These are phyloP conservation scores for Choristoneura fumiferana DNA, from an alignment of 1,140 invertebrate genomes.

Conservation along the genomic window DNA sequence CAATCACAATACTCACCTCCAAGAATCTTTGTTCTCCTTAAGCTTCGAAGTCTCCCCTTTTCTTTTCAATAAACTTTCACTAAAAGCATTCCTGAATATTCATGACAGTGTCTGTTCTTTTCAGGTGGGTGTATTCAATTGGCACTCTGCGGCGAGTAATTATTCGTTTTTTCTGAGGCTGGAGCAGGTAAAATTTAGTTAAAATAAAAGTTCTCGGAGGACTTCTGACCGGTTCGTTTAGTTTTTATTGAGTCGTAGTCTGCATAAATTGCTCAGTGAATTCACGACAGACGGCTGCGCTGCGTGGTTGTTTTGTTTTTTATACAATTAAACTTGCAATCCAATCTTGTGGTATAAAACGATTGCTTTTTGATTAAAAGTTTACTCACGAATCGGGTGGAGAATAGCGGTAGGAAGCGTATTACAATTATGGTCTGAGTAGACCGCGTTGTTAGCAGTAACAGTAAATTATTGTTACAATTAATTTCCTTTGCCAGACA, in stretches of 20 bases:
- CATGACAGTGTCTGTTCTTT: conserved; percentile 68
- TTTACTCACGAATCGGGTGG: neutral
- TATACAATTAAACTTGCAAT: neutral
- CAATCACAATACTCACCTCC: too few relatives aligned
- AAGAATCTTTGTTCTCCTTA: neutral
- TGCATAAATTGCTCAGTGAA: neutral
- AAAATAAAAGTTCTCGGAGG: conserved; percentile 27
- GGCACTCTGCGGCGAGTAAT: conserved; percentile 36
- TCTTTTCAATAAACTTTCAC: conserved; percentile 69
- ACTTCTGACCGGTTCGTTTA: conserved; percentile 1
- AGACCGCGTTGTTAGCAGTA: neutral
- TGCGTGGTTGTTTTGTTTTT: too few relatives aligned
- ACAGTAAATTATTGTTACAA: conserved; percentile 15
- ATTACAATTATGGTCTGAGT: neutral
- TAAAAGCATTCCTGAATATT: conserved; percentile 71
- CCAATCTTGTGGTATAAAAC: conserved; percentile 1
- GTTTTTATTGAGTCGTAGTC: conserved; percentile 2
- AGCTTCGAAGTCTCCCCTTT: conserved; percentile 24
- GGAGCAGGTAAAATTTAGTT: conserved; percentile 38
- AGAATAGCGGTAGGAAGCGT: neutral
- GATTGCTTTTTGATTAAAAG: neutral
- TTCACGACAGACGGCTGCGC: too few relatives aligned
- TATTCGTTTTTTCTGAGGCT: conserved; percentile 34
- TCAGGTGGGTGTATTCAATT: conserved; percentile 65
- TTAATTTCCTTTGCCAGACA: conserved; percentile 5